Evolutionary conservation across 2,888 invertebrate species (phyloP).

Genomic region (Pediacus dermestoides): DNA sequence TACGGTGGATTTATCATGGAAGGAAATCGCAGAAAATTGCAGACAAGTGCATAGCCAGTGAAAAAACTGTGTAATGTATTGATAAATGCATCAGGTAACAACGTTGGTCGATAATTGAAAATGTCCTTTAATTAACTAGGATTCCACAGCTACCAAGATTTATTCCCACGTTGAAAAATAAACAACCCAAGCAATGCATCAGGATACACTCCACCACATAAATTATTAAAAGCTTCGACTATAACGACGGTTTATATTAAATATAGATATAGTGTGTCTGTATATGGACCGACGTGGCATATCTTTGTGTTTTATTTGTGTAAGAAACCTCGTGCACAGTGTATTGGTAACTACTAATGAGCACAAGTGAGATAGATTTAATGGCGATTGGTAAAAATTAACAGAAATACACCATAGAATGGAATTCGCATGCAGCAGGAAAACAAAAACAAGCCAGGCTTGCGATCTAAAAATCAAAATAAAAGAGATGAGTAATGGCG

Average conservation of each 20-base stretch:
- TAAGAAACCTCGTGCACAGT: conserved; percentile 14
- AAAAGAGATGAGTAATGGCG: conserved; percentile 52
- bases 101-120: conserved; percentile 39
- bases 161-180: conserved; percentile 20
- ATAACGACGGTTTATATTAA: conserved; percentile 38
- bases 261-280: conserved; percentile 35
- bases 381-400: conserved; percentile 44
- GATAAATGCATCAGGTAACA: conserved; percentile 35
- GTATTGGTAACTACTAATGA: conserved; percentile 23
- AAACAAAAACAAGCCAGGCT: conserved; percentile 39
- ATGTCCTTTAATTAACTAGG: conserved; percentile 41
- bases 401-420: conserved; percentile 46
- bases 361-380: conserved; percentile 34
- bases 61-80: conserved; percentile 34
- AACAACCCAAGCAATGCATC: conserved; percentile 15
- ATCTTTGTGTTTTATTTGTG: conserved; percentile 31
- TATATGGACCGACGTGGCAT: conserved; percentile 33
- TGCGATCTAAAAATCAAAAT: conserved; percentile 47
- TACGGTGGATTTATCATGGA: conserved; percentile 23
- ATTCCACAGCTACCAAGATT: conserved; percentile 36
- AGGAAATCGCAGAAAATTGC: conserved; percentile 26
- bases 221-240: conserved; percentile 33
- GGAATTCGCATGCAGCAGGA: conserved; percentile 46
- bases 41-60: conserved; percentile 8
- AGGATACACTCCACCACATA: conserved; percentile 32